A percentile compares a stretch with the other conserved stretches of the same genome.
These are phyloP conservation scores for Pardalotus punctatus DNA, from an alignment of 2,113 vertebrate species.

Conservation along the genomic window DNA sequence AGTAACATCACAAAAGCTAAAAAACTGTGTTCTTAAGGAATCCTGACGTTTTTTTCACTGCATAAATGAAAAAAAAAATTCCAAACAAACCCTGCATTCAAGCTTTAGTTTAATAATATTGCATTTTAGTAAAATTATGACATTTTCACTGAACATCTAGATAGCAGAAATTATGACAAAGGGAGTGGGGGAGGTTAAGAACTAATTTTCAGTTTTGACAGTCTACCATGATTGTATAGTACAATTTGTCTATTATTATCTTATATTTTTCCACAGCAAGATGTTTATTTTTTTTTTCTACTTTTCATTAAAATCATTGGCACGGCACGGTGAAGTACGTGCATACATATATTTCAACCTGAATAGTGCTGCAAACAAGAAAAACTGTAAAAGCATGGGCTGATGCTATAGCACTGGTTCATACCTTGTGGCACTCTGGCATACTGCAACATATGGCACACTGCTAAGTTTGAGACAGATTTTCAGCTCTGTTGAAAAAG, in stretches of 20 bases:
- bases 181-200: fast-evolving
- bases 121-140: not conserved
- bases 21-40: not conserved
- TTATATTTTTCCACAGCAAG: not conserved
- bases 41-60: not conserved
- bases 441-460: not conserved
- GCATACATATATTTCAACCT: not conserved
- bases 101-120: not conserved
- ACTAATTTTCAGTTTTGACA: not conserved
- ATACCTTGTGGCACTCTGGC: not conserved
- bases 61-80: not conserved
- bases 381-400: not conserved
- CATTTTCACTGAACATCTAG: not conserved
- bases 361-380: not conserved
- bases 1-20: not conserved
- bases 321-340: not conserved
- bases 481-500: not conserved
- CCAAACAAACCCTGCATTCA: not conserved
- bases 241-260: not conserved
- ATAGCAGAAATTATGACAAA: not conserved
- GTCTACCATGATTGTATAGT: not conserved
- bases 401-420: not conserved
- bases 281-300: not conserved
- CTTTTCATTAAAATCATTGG: not conserved
- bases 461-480: not conserved